Evolutionary conservation across 2,113 vertebrate species (phyloP).

Genomic region (Epinephelus moara): DNA sequence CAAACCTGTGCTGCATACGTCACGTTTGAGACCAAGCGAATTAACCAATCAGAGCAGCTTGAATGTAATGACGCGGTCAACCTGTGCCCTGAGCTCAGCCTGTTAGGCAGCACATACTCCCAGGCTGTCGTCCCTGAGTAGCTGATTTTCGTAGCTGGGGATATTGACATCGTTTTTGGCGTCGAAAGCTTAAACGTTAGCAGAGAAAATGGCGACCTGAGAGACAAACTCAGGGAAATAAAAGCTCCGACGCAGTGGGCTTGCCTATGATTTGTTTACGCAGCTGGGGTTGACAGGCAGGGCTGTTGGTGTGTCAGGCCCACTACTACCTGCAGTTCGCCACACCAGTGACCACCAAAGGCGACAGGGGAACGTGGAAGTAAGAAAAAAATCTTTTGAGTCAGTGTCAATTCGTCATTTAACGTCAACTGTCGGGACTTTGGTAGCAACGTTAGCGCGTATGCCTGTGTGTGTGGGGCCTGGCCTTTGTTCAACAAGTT

Average conservation of each 20-base stretch:
- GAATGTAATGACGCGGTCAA: accelerated
- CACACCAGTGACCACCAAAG: neutral
- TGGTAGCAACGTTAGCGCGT: accelerated
- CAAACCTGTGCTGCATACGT: too few relatives aligned
- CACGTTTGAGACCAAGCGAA: accelerated
- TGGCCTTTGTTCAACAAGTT: slow-evolving; percentile 44
- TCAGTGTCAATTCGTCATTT: neutral
- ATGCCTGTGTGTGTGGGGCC: accelerated
- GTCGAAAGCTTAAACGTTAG: neutral
- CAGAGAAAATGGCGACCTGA: neutral
- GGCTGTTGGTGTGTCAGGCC: slow-evolving; percentile 11
- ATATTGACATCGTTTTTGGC: neutral
- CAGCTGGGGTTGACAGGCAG: slow-evolving; percentile 31
- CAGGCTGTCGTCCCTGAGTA: neutral
- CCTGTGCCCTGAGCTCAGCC: neutral
- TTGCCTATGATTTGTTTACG: slow-evolving; percentile 46
- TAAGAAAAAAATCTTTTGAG: slow-evolving; percentile 30
- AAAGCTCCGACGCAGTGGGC: accelerated
- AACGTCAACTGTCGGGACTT: neutral
- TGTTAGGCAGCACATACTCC: slow-evolving; percentile 25
- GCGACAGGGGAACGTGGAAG: slow-evolving; percentile 27
- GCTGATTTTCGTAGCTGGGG: neutral
- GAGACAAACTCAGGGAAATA: neutral
- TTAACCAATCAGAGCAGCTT: slow-evolving; percentile 45
- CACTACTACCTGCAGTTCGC: slow-evolving; percentile 1